Evolutionary conservation across 2,113 vertebrate genomes (phyloP).

Genomic region (Craseonycteris thonglongyai): DNA sequence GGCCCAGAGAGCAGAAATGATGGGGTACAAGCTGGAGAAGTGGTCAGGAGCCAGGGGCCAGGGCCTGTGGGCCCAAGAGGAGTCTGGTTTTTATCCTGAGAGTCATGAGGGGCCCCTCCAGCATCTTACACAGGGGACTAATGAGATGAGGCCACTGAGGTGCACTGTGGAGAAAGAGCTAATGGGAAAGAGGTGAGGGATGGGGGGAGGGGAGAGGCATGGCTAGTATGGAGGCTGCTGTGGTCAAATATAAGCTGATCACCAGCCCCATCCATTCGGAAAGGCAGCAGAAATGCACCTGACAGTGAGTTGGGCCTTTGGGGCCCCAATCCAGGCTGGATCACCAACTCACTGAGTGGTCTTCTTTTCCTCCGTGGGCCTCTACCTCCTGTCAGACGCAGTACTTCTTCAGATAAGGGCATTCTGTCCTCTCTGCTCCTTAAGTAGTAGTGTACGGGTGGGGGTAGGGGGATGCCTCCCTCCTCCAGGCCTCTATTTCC

Average conservation of each 20-base stretch:
- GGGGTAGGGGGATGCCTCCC: background rate
- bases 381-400: background rate
- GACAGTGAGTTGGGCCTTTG: background rate
- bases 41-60: background rate
- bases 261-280: background rate
- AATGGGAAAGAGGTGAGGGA: background rate
- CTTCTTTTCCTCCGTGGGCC: background rate
- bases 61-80: background rate
- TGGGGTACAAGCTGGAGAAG: background rate
- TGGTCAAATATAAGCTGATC: fast-evolving
- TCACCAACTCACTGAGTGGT: background rate
- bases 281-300: background rate
- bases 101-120: background rate
- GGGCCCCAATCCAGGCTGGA: background rate
- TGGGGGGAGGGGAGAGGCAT: fast-evolving
- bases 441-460: background rate
- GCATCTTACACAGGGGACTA: background rate
- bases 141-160: background rate
- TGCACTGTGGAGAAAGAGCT: background rate
- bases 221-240: background rate
- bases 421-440: background rate
- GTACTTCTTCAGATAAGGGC: background rate
- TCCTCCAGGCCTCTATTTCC: background rate
- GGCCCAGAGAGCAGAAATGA: background rate
- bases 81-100: background rate